A percentile compares a stretch with the other conserved stretches of the same genome.
phyloP scores from a whole-genome alignment of 2,888 invertebrate species.

The Sinotaia quadrata region DNA sequence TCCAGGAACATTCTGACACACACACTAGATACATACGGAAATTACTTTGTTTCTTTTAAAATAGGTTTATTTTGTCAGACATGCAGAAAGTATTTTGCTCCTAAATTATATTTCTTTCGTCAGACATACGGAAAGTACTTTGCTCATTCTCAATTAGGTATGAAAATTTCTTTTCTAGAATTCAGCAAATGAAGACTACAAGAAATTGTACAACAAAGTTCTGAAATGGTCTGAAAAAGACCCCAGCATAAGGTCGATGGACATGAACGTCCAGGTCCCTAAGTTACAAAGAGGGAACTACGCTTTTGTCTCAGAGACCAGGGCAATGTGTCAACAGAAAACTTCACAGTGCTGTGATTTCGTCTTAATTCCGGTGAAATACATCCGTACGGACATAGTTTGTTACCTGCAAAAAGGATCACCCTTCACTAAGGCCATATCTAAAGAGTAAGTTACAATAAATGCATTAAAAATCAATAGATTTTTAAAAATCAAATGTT shows the following conservation, averaged over 20 bases:
- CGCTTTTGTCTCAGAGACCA: not conserved
- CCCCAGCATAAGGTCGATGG: not conserved
- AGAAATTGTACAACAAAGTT: not conserved
- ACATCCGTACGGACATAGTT: not conserved
- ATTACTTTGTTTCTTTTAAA: no score
- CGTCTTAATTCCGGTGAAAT: not conserved
- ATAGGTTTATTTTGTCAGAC: no score
- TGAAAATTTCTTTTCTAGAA: not conserved
- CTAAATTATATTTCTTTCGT: no score
- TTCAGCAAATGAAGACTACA: not conserved
- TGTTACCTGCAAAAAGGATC: slow-evolving; percentile 19
- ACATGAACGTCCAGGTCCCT: not conserved
- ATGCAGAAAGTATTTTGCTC: no score
- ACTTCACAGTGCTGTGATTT: not conserved
- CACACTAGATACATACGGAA: no score
- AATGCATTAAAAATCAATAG: no score
- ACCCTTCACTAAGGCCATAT: not conserved
- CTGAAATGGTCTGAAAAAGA: not conserved
- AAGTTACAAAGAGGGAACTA: not conserved
- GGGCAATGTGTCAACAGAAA: not conserved
- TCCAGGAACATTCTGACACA: no score
- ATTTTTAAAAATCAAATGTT: no score
- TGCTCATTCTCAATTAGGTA: no score
- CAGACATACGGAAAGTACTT: no score
- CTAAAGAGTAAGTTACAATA: slow-evolving; percentile 1